These are phyloP conservation scores for Epizoanthus ramosus DNA, from an alignment of 92 coral and sea anemone species.

Conservation along the genomic window DNA sequence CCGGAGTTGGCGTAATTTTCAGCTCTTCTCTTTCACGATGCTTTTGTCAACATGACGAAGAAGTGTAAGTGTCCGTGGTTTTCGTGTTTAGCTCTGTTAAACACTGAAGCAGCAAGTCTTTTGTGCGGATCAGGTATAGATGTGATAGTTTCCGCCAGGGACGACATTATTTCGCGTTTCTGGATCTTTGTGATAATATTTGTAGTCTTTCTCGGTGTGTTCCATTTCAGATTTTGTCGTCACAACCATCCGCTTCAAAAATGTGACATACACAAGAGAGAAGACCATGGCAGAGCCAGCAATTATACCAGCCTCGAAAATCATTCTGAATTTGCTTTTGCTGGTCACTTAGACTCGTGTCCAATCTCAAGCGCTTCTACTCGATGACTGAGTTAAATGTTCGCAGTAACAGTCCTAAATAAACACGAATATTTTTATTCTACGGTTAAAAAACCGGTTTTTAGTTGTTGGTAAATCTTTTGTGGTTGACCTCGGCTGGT, in stretches of 20 bases:
- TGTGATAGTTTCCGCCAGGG: conserved; percentile 46
- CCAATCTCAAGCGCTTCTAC: background rate
- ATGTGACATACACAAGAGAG: conserved; percentile 73
- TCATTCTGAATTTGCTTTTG: conserved; percentile 36
- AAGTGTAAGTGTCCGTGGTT: no score
- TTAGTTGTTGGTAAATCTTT: background rate
- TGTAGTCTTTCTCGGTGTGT: conserved; percentile 63
- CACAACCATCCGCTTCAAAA: conserved; percentile 78
- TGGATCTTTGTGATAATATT: conserved; percentile 25
- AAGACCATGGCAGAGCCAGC: conserved; percentile 71
- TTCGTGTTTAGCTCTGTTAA: background rate
- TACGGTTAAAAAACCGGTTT: conserved; percentile 7
- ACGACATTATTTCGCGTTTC: conserved; percentile 35
- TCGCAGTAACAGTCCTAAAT: background rate
- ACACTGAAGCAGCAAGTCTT: background rate
- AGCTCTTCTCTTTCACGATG: no score
- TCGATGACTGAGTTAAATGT: background rate
- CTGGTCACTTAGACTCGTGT: background rate
- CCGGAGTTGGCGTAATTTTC: no score
- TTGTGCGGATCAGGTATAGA: conserved; percentile 27
- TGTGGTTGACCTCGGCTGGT: conserved; percentile 20
- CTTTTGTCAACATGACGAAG: no score
- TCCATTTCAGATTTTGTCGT: conserved; percentile 67
- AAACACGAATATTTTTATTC: background rate
- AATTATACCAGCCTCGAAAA: conserved; percentile 72